Conservation (phyloP, 2,113 vertebrate species). For the Neomonachus schauinslandi region DNA sequence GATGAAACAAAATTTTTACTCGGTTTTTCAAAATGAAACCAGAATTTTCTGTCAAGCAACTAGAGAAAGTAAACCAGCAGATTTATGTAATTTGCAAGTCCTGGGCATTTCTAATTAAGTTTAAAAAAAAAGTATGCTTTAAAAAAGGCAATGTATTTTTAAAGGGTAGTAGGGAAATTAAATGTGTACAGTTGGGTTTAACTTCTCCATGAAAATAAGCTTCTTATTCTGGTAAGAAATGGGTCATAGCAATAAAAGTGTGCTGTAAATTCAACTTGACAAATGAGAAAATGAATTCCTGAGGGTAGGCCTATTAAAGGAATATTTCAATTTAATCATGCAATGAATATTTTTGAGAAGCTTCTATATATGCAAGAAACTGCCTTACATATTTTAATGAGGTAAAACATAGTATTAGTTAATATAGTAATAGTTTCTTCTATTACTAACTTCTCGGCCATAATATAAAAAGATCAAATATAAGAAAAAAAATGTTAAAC, state of each 20-base stretch:
- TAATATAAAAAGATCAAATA: constrained; percentile 61
- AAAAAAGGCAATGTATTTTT: constrained; percentile 47
- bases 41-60: constrained; percentile 55
- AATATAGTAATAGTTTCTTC: constrained; percentile 63
- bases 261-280: constrained; percentile 79
- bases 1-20: constrained; percentile 52
- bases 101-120: constrained; percentile 54
- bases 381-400: constrained; percentile 73
- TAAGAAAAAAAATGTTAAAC: constrained; percentile 17
- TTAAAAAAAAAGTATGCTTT: constrained; percentile 21
- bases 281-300: constrained; percentile 80
- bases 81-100: constrained; percentile 41
- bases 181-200: constrained; percentile 63
- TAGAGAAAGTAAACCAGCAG: neutral
- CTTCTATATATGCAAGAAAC: constrained; percentile 68
- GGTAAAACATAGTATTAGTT: constrained; percentile 65
- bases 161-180: constrained; percentile 64
- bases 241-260: constrained; percentile 75
- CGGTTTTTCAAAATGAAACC: constrained; percentile 63
- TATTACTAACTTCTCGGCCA: constrained; percentile 65
- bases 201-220: constrained; percentile 74
- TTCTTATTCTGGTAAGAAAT: constrained; percentile 77
- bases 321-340: constrained; percentile 76
- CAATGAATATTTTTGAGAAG: constrained; percentile 73
- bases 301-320: constrained; percentile 73